Evolutionary conservation across 1,140 invertebrate genomes (phyloP), one percentile per base, ranked within the genome.

Genomic region (Uloborus diversus): DNA sequence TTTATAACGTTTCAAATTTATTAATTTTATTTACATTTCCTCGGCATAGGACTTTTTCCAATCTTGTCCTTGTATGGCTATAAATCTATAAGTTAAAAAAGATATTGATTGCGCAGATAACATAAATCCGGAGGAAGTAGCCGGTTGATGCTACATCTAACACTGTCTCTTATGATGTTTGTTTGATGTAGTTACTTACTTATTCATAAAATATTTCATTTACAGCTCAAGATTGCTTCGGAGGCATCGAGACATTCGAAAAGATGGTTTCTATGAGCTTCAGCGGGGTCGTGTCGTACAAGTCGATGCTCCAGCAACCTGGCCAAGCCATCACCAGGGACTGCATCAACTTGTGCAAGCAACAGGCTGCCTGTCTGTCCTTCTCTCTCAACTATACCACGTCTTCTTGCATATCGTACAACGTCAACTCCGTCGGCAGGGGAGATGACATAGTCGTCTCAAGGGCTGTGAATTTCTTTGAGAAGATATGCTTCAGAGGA

Each of bases 161-260:
- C n/a, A n/a, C n/a, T n/a, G n/a, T n/a, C n/a, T n/a, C n/a, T n/a
- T n/a, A n/a, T n/a, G n/a, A n/a, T n/a, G n/a, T n/a, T n/a, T n/a
- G n/a, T n/a, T n/a, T n/a, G n/a, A n/a, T n/a, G n/a, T n/a, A n/a
- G n/a, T n/a, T n/a, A n/a, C n/a, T n/a, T n/a, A n/a, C n/a, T n/a
- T n/a, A n/a, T n/a, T n/a, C n/a, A n/a, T n/a, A n/a, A n/a, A n/a
- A n/a, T n/a, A n/a, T n/a, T n/a, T n/a, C n/a, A 13, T 17, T 57
- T 69, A 2, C 47, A 70, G 78, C 78, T 32, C 82, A 83, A 66
- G 76, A 81, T 61, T 89, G 88, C 84, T 89, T 89, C 81, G 88
- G 88, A 27, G 88, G 88, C 25, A 85, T 87, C 7, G 86, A 88
- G 79, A 87, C 87, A 4, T 88, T 87, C 70, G 88, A 89, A 80